phyloP scores from a whole-genome alignment of 1,140 invertebrate species.

The Luehdorfia chinensis region DNA sequence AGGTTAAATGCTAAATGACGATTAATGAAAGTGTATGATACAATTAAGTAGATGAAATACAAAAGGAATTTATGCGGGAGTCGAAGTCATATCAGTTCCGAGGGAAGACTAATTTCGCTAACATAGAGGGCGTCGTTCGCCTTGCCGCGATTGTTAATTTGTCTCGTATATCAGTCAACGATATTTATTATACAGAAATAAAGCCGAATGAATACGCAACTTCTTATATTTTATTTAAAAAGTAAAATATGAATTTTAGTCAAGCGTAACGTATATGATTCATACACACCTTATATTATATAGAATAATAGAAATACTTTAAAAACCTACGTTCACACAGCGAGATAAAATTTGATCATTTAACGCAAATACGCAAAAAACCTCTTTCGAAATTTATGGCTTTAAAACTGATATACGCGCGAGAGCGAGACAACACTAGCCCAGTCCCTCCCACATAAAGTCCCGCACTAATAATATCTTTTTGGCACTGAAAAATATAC shows the following conservation, averaged over 20 bases:
- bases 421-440: neutral
- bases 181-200: too few relatives aligned
- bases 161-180: neutral
- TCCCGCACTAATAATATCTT: constrained; percentile 23
- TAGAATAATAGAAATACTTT: too few relatives aligned
- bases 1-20: constrained; percentile 18
- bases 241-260: too few relatives aligned
- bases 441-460: neutral
- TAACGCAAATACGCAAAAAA: too few relatives aligned
- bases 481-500: constrained; percentile 35
- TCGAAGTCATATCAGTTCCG: neutral
- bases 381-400: too few relatives aligned
- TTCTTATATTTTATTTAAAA: too few relatives aligned
- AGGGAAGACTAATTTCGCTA: neutral
- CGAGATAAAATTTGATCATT: too few relatives aligned
- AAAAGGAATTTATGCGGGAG: neutral
- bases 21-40: constrained; percentile 1
- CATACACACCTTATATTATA: too few relatives aligned
- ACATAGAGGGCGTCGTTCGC: too few relatives aligned
- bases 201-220: too few relatives aligned
- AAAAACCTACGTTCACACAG: too few relatives aligned
- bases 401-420: neutral
- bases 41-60: neutral
- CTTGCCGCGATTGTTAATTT: neutral
- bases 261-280: too few relatives aligned